Evolutionary conservation across 2,888 invertebrate genomes (phyloP).

Genomic region (Aleiodes alternator): DNA sequence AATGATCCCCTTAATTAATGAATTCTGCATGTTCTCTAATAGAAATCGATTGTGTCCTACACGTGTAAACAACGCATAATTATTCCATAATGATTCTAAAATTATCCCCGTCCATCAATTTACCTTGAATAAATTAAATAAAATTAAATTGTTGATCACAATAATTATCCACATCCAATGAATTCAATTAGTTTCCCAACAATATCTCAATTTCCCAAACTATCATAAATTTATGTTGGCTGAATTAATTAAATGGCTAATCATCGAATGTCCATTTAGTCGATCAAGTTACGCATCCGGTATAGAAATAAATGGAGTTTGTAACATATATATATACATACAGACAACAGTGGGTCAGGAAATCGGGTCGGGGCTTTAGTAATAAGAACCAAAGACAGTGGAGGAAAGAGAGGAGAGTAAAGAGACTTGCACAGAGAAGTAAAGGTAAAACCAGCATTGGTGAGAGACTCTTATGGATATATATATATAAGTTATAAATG

Average conservation of each 20-base stretch:
- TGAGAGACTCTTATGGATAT: background rate
- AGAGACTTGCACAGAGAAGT: background rate
- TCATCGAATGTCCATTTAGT: constrained; percentile 3
- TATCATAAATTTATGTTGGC: constrained; percentile 5
- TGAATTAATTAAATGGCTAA: constrained; percentile 1
- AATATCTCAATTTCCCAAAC: background rate
- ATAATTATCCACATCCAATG: constrained; percentile 37
- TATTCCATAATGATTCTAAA: constrained; percentile 34
- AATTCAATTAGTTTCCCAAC: constrained; percentile 11
- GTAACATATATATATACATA: background rate
- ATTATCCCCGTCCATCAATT: constrained; percentile 31
- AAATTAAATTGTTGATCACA: constrained; percentile 34
- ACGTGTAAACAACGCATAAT: constrained; percentile 30
- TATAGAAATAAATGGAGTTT: constrained; percentile 35
- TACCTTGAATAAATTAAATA: constrained; percentile 47
- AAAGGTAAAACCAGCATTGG: background rate
- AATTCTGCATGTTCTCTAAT: too few relatives aligned
- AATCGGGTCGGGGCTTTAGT: constrained; percentile 53
- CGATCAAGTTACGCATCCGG: constrained; percentile 32
- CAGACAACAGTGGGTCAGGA: constrained; percentile 56
- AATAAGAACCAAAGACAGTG: constrained; percentile 13
- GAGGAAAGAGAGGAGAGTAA: background rate
- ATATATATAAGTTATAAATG: background rate
- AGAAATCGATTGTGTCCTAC: too few relatives aligned
- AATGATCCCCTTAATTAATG: too few relatives aligned